Percentiles rank a stretch among this genome's conserved stretches.
These are phyloP conservation scores for Thecocarcelia acutangulata DNA, from an alignment of 2,888 invertebrate species.

Conservation along the genomic window DNA sequence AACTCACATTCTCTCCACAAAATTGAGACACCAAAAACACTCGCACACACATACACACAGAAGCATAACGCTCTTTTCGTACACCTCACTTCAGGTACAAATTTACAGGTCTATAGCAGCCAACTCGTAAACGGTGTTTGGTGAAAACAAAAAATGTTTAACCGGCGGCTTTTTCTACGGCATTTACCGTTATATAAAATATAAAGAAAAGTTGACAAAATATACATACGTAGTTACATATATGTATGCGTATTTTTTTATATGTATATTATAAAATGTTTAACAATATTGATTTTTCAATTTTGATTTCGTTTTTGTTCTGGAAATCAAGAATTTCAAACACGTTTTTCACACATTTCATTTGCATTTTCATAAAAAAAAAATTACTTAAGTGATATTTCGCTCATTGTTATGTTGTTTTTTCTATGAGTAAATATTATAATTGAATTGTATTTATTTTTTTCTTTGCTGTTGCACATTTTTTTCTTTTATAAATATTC, in stretches of 20 bases:
- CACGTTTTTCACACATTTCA: neutral
- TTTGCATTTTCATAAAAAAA: neutral
- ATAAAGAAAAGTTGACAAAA: conserved; percentile 3
- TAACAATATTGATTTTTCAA: conserved; percentile 61
- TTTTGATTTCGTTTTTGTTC: neutral
- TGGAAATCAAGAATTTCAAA: too few species aligned
- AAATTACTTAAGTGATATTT: too few species aligned
- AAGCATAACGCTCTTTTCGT: neutral
- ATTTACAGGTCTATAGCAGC: neutral
- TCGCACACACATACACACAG: neutral
- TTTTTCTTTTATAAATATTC: conserved; percentile 72
- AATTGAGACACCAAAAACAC: neutral
- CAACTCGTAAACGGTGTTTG: neutral
- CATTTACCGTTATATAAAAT: conserved; percentile 19
- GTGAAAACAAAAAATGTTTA: neutral
- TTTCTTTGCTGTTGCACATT: neutral
- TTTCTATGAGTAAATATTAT: neutral
- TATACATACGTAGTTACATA: neutral
- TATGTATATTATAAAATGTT: conserved; percentile 1
- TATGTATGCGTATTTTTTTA: neutral
- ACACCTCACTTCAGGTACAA: neutral
- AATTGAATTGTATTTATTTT: neutral
- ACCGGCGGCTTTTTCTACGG: conserved; percentile 40
- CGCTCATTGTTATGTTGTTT: too few species aligned
- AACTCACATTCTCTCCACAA: neutral